These are phyloP conservation scores for Meles meles DNA, from an alignment of 2,113 vertebrate species.

Conservation along the genomic window DNA sequence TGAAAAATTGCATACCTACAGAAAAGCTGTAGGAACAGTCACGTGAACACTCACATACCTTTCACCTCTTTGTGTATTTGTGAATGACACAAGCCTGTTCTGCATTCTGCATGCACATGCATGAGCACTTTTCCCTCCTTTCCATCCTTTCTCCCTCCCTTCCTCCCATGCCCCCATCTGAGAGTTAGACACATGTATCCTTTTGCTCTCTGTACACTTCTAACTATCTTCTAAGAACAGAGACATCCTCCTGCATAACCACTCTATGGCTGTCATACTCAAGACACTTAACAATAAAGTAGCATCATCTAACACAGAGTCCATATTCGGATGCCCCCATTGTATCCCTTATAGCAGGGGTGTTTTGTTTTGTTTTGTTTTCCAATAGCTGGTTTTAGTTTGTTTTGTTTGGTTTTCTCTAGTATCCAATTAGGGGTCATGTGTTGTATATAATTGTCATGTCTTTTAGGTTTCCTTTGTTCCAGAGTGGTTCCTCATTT, in stretches of 20 bases:
- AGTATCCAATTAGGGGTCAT: not conserved
- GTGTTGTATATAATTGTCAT: not conserved
- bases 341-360: not conserved
- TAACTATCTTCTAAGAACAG: not conserved
- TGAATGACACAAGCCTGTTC: not conserved
- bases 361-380: not conserved
- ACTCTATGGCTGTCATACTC: not conserved
- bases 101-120: not conserved
- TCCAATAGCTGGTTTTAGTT: not conserved
- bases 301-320: not conserved
- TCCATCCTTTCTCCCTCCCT: too few relatives aligned
- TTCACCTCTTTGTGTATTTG: not conserved
- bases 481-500: not conserved
- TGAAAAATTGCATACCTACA: not conserved
- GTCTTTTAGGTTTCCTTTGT: conserved; percentile 17
- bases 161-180: not conserved
- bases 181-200: not conserved
- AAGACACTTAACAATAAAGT: not conserved
- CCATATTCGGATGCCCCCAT: not conserved
- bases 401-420: conserved; percentile 13
- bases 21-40: not conserved
- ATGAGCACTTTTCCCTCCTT: too few relatives aligned
- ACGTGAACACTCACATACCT: not conserved
- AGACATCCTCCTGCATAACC: not conserved
- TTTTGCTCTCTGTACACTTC: not conserved